phyloP scores from a whole-genome alignment of 2,888 invertebrate species.

The Buathra laborator region DNA sequence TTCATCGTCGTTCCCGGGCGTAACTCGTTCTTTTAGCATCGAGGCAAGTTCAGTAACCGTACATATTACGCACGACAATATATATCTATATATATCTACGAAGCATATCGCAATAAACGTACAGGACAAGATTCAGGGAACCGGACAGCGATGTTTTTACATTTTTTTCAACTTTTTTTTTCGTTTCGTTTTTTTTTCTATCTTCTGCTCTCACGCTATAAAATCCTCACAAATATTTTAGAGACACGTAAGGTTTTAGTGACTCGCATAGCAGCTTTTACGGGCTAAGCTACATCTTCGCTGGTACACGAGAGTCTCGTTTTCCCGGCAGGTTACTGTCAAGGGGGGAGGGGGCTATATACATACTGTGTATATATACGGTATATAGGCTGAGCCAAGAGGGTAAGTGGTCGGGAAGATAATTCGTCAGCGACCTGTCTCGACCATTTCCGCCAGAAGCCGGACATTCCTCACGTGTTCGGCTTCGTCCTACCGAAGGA shows the following conservation, averaged over 20 bases:
- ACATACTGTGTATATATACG: conserved; percentile 9
- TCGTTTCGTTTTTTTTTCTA: conserved; percentile 28
- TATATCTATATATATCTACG: conserved; percentile 21
- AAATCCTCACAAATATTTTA: conserved; percentile 70
- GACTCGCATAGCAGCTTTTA: conserved; percentile 66
- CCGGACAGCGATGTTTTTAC: conserved; percentile 23
- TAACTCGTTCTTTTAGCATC: conserved; percentile 51
- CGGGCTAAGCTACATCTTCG: conserved; percentile 44
- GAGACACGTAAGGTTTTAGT: conserved; percentile 68
- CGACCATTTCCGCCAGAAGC: conserved; percentile 71
- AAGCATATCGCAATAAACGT: conserved; percentile 1
- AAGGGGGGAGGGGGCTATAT: not conserved
- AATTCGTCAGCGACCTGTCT: conserved; percentile 73
- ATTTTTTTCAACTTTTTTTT: conserved; percentile 26
- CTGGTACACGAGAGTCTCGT: conserved; percentile 47
- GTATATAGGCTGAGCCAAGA: conserved; percentile 54
- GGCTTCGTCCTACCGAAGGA: conserved; percentile 43
- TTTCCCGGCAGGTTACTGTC: conserved; percentile 59
- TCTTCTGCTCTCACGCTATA: conserved; percentile 65
- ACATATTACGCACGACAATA: not conserved
- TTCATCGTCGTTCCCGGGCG: conserved; percentile 24
- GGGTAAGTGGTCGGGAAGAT: conserved; percentile 72
- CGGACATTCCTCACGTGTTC: conserved; percentile 72
- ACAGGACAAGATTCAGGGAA: conserved; percentile 51
- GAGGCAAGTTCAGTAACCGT: conserved; percentile 22